Conservation (phyloP, 1,140 invertebrate species). For the Zaprionus camerounensis region DNA sequence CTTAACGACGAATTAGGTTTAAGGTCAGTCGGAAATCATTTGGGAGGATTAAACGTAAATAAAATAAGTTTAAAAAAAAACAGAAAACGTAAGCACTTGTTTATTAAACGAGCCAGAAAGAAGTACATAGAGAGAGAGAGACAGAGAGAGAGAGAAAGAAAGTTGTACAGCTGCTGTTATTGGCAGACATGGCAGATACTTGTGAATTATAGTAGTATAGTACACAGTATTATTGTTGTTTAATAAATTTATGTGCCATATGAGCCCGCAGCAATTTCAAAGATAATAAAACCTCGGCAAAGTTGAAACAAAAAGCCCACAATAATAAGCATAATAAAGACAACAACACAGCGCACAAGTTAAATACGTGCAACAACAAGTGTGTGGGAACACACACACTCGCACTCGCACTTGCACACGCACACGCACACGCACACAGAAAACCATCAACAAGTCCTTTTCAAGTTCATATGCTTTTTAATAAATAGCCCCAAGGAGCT, state of each 20-base stretch:
- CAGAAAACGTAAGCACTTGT: constrained; percentile 21
- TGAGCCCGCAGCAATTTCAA: constrained; percentile 51
- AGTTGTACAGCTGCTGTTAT: constrained; percentile 11
- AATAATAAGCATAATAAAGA: constrained; percentile 75
- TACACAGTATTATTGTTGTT: constrained; percentile 45
- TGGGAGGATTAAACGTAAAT: constrained; percentile 17
- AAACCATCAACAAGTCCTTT: constrained; percentile 79
- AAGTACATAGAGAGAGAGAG: neutral
- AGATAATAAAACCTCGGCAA: constrained; percentile 57
- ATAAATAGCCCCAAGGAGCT: constrained; percentile 81
- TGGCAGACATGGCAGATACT: constrained; percentile 31
- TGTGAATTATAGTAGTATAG: constrained; percentile 4
- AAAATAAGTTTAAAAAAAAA: constrained; percentile 52
- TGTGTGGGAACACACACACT: constrained; percentile 34
- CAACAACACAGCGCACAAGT: constrained; percentile 62
- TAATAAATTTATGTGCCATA: constrained; percentile 71
- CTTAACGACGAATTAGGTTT: constrained; percentile 44
- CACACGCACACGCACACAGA: constrained; percentile 32
- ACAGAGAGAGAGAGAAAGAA: neutral
- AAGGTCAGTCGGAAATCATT: constrained; percentile 48
- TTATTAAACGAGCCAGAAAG: constrained; percentile 22
- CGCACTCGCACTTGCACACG: constrained; percentile 23
- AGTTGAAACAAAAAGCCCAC: constrained; percentile 58
- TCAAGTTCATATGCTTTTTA: constrained; percentile 82
- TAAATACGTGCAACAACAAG: constrained; percentile 53